Evolutionary conservation across 2,888 invertebrate genomes (phyloP).

Genomic region (Dicyrtomina minuta): DNA sequence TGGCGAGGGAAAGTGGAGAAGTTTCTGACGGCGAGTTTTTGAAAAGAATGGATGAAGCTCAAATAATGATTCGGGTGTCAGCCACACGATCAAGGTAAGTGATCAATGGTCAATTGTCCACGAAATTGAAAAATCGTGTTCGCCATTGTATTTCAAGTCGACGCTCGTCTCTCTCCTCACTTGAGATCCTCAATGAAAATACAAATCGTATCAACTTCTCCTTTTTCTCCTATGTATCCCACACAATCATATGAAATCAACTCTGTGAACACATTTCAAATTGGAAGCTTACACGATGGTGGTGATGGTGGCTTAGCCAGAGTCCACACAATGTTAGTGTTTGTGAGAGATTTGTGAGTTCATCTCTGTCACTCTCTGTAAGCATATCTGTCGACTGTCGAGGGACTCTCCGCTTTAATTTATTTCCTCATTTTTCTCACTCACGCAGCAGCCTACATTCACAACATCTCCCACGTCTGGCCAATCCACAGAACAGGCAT

Average conservation of each 20-base stretch:
- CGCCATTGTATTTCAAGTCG: conserved; percentile 34
- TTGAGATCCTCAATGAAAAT: too few species aligned
- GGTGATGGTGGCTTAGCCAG: too few species aligned
- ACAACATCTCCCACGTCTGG: too few species aligned
- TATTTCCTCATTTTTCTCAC: conserved; percentile 27
- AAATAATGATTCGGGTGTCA: conserved; percentile 32
- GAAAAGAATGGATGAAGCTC: conserved; percentile 24
- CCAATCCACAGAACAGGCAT: too few species aligned
- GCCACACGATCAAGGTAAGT: conserved; percentile 35
- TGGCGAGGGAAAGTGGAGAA: conserved; percentile 1
- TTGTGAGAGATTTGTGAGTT: too few species aligned
- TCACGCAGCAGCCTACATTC: too few species aligned
- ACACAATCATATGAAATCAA: conserved; percentile 2
- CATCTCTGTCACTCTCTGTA: conserved; percentile 6
- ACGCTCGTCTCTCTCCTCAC: conserved; percentile 25
- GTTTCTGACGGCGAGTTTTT: not conserved
- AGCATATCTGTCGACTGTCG: too few species aligned
- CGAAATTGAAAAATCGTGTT: conserved; percentile 49
- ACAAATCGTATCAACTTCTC: conserved; percentile 31
- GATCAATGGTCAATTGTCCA: conserved; percentile 53
- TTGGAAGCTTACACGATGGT: too few species aligned
- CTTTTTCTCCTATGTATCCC: not conserved
- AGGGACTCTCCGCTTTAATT: conserved; percentile 28
- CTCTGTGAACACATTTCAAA: too few species aligned
- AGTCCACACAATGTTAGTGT: too few species aligned